Evolutionary conservation across 1,140 invertebrate species (phyloP), one percentile per base, ranked within the genome.

Genomic region (Drosophila willistoni): DNA sequence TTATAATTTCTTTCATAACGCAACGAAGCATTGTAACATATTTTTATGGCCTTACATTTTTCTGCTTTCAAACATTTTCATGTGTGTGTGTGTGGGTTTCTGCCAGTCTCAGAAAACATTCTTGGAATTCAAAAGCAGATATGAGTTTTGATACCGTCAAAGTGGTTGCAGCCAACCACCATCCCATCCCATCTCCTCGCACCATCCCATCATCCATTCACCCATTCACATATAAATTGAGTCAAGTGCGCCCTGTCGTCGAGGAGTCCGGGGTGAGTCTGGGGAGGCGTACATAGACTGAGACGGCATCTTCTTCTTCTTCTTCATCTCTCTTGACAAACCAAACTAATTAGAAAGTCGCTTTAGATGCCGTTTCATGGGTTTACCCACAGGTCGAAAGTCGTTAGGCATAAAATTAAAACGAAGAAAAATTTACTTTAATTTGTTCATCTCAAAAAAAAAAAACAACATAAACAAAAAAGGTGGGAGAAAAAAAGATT

Each of bases 291-390:
- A 36, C 34, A 10, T 9, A 36, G 0, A 5, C 0, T 34, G 34
- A 42, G 41, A 36, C 54, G 42, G 54, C 36, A 34, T 63, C 66
- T 64, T 70, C 54, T 73, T 44, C 36, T 25, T 63, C 66, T 64
- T 70, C 54, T 73, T 44, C 61, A 59, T 78, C 77, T 79, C 76
- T 79, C 76, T 79, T 74, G 70, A 77, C 80, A 87, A 81, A 73
- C 84, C 80, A 87, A 87, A 87, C 84, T 87, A 87, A 87, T 87
- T 87, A 87, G 80, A 87, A 89, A 87, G 84, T 87, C 84, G 83
- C 77, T 89, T 89, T 89, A 75, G 80, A 83, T 59, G 69, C 63
- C 79, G 71, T 65, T 74, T 59, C 57, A 66, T 65, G 61, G 29
- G 19, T 60, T 75, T 22, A 14, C 61, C 74, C 47, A 68, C 70